Conservation (phyloP, 2,113 vertebrate species). For the Peromyscus maniculatus region DNA sequence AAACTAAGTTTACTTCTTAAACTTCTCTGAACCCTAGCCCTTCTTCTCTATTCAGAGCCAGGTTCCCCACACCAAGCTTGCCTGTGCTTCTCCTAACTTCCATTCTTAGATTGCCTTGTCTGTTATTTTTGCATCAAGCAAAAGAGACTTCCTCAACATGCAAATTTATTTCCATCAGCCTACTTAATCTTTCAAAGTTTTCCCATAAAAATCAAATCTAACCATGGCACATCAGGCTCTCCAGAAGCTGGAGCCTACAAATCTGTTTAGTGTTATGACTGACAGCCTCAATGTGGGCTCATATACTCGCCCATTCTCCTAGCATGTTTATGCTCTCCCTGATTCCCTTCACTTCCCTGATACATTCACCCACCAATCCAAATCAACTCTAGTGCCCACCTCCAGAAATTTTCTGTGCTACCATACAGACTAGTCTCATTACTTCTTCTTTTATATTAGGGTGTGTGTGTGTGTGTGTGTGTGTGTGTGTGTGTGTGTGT, state of each 20-base stretch:
- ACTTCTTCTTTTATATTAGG: too few relatives aligned
- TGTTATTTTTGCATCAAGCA: background rate
- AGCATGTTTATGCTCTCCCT: background rate
- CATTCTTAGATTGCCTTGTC: conserved; percentile 4
- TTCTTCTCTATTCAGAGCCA: background rate
- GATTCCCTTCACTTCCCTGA: background rate
- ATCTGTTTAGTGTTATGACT: background rate
- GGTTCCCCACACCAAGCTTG: conserved; percentile 41
- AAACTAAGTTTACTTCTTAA: conserved; percentile 18
- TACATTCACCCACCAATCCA: too few relatives aligned
- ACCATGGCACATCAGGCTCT: background rate
- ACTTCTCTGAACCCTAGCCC: background rate
- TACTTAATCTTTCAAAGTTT: conserved; percentile 32
- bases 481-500: too few relatives aligned
- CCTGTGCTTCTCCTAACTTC: background rate
- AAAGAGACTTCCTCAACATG: conserved; percentile 44
- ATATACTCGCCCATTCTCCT: background rate
- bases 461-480: too few relatives aligned
- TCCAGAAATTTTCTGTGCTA: too few relatives aligned
- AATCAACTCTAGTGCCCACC: too few relatives aligned
- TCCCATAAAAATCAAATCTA: background rate
- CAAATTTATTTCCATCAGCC: background rate
- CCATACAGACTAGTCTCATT: too few relatives aligned
- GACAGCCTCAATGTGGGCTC: background rate
- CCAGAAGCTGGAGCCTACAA: background rate